phyloP scores from a whole-genome alignment of 2,113 vertebrate genomes.

The Verasper variegatus region DNA sequence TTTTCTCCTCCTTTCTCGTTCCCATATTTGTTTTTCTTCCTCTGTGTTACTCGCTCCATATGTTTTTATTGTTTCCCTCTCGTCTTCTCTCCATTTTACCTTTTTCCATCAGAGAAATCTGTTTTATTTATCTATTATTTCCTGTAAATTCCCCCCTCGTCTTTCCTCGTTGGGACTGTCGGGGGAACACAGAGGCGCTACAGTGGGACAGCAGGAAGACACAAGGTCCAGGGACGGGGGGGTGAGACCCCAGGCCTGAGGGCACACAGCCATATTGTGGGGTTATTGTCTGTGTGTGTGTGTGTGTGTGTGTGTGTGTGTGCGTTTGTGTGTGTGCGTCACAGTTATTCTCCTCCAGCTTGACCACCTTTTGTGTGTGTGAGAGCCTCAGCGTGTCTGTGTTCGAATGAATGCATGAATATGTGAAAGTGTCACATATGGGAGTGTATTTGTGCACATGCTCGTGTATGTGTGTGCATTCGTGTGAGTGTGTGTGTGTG shows the following conservation, averaged over 20 bases:
- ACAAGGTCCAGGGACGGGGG: constrained; percentile 32
- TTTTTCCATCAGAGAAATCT: neutral
- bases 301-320: constrained; percentile 25
- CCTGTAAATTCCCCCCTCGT: constrained; percentile 20
- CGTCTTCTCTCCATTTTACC: constrained; percentile 4
- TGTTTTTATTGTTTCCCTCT: constrained; percentile 1
- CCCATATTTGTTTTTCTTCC: neutral
- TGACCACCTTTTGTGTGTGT: constrained; percentile 6
- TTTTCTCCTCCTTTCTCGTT: neutral
- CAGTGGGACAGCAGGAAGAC: constrained; percentile 31
- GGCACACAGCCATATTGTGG: constrained; percentile 54
- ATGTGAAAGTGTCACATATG: constrained; percentile 55
- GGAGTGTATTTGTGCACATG: constrained; percentile 61
- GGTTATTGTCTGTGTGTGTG: constrained; percentile 29
- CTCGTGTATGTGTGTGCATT: too few species aligned
- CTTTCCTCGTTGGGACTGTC: constrained; percentile 20
- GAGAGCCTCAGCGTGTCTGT: constrained; percentile 34
- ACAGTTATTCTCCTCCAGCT: neutral
- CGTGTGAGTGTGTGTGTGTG: too few species aligned
- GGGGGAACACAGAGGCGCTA: constrained; percentile 42
- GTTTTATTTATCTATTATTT: neutral
- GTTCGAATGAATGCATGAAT: constrained; percentile 68
- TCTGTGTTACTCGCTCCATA: neutral
- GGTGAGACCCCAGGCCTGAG: constrained; percentile 60
- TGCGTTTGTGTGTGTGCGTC: constrained; percentile 2